Evolutionary conservation across 2,113 vertebrate genomes (phyloP).

Genomic region (Sander lucioperca): DNA sequence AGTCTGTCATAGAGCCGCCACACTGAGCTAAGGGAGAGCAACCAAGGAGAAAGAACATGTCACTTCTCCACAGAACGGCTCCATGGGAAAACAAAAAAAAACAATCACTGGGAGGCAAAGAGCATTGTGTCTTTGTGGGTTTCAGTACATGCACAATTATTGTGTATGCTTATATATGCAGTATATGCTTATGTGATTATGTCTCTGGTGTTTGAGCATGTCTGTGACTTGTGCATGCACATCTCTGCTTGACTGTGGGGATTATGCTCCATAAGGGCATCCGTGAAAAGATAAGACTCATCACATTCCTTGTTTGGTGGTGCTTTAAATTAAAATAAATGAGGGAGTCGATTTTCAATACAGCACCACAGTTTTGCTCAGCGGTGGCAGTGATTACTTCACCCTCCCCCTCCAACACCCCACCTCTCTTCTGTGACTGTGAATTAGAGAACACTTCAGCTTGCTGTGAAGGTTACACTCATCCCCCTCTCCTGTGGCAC

Average conservation of each 20-base stretch:
- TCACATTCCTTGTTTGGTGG: constrained; percentile 47
- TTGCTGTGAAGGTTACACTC: constrained; percentile 61
- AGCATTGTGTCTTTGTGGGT: constrained; percentile 15
- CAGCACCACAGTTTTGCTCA: constrained; percentile 50
- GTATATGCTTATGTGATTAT: neutral
- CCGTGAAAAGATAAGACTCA: constrained; percentile 41
- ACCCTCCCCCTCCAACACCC: constrained; percentile 33
- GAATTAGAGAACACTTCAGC: constrained; percentile 41
- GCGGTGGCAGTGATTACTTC: constrained; percentile 61
- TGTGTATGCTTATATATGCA: neutral
- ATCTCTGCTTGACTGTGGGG: constrained; percentile 35
- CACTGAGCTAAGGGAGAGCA: constrained; percentile 90
- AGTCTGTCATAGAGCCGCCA: constrained; percentile 92
- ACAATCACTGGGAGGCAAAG: constrained; percentile 32
- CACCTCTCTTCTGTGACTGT: constrained; percentile 45
- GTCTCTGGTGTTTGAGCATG: constrained; percentile 11
- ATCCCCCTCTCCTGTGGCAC: constrained; percentile 28
- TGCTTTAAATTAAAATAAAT: constrained; percentile 72
- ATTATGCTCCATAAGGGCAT: constrained; percentile 34
- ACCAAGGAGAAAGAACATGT: constrained; percentile 76
- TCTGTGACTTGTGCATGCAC: constrained; percentile 16
- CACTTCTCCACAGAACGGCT: constrained; percentile 42
- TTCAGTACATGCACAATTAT: neutral
- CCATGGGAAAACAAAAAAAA: constrained; percentile 55
- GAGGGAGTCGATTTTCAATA: constrained; percentile 59